Conservation (phyloP, 2,797 vertebrate species). For the Neoniphon sammara region DNA sequence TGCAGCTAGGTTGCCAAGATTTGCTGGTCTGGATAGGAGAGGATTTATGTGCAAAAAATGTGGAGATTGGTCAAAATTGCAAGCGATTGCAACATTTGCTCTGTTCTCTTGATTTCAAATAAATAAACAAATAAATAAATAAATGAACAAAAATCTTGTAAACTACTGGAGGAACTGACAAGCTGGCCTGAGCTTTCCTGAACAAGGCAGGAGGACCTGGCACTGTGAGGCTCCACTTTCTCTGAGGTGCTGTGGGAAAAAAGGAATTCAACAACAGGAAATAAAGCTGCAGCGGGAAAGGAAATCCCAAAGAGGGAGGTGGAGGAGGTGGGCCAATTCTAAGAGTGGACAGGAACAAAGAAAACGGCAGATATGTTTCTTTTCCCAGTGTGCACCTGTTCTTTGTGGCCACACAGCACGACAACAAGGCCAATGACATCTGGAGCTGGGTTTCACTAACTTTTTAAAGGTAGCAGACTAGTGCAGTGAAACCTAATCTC, state of each 20-base stretch:
- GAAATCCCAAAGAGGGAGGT: conserved; percentile 76
- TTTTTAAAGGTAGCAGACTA: conserved; percentile 1
- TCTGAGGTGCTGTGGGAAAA: conserved; percentile 67
- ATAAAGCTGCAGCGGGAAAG: conserved; percentile 66
- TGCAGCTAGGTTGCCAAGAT: conserved; percentile 12
- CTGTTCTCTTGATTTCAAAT: conserved; percentile 2
- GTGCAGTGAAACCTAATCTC: neutral
- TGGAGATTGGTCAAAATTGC: neutral
- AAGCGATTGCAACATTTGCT: conserved; percentile 24
- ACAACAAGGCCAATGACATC: conserved; percentile 2
- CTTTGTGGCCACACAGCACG: conserved; percentile 17
- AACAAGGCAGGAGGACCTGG: conserved; percentile 25
- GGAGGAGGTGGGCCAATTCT: conserved; percentile 42
- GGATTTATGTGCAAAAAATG: neutral
- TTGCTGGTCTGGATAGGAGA: neutral
- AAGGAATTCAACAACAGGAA: conserved; percentile 87
- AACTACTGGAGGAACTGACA: conserved; percentile 4
- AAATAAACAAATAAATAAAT: conserved; percentile 27
- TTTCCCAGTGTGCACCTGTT: conserved; percentile 63
- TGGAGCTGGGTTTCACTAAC: conserved; percentile 18
- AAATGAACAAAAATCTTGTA: conserved; percentile 12
- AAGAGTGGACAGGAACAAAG: conserved; percentile 54
- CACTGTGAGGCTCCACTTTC: conserved; percentile 60
- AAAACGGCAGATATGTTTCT: conserved; percentile 27
- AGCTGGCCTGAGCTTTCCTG: conserved; percentile 17